Percentiles rank a stretch among this genome's conserved stretches.
phyloP scores from a whole-genome alignment of 2,113 vertebrate species.

The Propithecus coquereli region DNA sequence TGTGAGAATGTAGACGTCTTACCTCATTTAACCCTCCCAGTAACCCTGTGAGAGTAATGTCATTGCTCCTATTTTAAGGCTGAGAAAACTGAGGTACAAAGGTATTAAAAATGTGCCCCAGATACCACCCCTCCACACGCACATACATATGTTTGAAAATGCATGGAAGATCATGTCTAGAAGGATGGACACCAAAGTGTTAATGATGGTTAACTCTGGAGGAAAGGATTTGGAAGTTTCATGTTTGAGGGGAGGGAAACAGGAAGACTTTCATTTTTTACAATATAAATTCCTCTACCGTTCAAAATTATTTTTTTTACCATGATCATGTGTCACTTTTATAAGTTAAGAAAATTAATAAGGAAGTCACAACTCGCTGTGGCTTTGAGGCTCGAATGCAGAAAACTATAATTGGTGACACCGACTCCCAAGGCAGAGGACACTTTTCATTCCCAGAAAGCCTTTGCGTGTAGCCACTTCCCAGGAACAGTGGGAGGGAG shows the following conservation, averaged over 20 bases:
- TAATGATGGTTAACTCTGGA: neutral
- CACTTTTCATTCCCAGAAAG: neutral
- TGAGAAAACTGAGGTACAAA: neutral
- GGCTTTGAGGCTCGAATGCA: neutral
- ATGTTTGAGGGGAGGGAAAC: neutral
- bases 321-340: neutral
- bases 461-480: neutral
- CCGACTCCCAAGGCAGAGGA: neutral
- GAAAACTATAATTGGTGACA: neutral
- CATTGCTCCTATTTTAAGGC: neutral
- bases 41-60: neutral
- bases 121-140: too few relatives aligned
- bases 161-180: neutral
- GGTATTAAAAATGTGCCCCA: neutral
- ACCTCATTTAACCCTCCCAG: neutral
- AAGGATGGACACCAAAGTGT: neutral
- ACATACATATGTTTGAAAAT: neutral
- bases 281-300: neutral
- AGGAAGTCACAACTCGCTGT: neutral
- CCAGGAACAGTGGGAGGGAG: neutral
- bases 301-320: neutral
- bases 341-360: constrained; percentile 3
- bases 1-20: neutral
- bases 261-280: neutral
- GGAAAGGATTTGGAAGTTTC: neutral